phyloP scores from a whole-genome alignment of 2,113 vertebrate genomes.

The Anthoscopus minutus region DNA sequence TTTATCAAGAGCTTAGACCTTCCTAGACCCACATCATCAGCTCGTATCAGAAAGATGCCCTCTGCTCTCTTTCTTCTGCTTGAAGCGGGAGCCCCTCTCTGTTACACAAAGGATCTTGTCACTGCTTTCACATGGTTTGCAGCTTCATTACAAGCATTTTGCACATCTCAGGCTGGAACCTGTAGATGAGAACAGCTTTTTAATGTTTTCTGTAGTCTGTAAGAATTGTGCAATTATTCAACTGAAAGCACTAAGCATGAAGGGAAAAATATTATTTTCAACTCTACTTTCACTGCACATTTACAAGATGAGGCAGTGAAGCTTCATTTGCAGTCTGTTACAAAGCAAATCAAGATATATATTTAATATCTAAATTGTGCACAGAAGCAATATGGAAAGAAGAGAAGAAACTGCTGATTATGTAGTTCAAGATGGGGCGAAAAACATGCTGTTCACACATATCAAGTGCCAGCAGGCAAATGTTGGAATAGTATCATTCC shows the following conservation, averaged over 20 bases:
- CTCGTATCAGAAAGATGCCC: background rate
- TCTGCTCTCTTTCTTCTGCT: background rate
- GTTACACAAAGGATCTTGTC: background rate
- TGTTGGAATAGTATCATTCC: constrained; percentile 19
- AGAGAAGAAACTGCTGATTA: constrained; percentile 49
- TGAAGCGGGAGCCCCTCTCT: background rate
- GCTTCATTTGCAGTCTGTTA: constrained; percentile 73
- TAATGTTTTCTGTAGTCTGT: constrained; percentile 72
- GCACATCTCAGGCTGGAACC: constrained; percentile 40
- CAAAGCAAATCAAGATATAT: constrained; percentile 68
- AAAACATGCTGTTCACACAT: constrained; percentile 20
- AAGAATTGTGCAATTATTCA: constrained; percentile 71
- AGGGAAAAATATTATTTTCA: constrained; percentile 67
- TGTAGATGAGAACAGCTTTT: constrained; percentile 74
- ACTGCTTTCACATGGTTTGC: background rate
- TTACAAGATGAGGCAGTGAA: constrained; percentile 63
- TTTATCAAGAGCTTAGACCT: background rate
- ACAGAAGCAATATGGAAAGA: constrained; percentile 55
- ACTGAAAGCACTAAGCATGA: constrained; percentile 64
- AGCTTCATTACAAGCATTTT: constrained; percentile 39
- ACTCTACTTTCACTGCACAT: constrained; percentile 57
- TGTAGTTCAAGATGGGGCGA: background rate
- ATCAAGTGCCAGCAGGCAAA: constrained; percentile 52
- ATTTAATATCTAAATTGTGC: constrained; percentile 61
- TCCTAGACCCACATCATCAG: background rate